A percentile compares a stretch with the other conserved stretches of the same genome.
Evolutionary conservation across 2,797 vertebrate species (phyloP).

Genomic region (Taeniopygia guttata): DNA sequence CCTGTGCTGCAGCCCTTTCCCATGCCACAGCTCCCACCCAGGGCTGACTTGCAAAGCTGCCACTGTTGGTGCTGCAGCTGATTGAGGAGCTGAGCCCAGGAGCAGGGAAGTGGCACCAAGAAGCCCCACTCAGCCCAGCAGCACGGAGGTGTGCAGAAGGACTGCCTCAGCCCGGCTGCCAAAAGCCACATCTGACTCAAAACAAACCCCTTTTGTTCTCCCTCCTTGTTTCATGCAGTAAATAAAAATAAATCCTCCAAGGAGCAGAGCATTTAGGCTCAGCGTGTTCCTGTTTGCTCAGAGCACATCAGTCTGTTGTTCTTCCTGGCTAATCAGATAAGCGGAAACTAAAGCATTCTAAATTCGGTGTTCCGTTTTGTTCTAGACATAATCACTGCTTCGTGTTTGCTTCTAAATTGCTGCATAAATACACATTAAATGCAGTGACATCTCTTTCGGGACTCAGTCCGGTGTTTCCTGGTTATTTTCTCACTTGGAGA

Average conservation of each 20-base stretch:
- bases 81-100: background rate
- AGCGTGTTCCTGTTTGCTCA: background rate
- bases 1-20: background rate
- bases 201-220: background rate
- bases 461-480: background rate
- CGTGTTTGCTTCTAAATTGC: conserved; percentile 35
- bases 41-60: background rate
- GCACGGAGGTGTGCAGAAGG: background rate
- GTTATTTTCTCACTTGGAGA: conserved; percentile 4
- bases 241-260: conserved; percentile 13
- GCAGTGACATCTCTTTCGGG: conserved; percentile 51
- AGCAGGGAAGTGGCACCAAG: background rate
- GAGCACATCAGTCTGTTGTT: conserved; percentile 32
- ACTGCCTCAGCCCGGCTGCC: background rate
- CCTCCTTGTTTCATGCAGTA: background rate
- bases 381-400: conserved; percentile 42
- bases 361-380: conserved; percentile 44
- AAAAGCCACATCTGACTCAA: background rate
- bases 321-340: conserved; percentile 66
- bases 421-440: conserved; percentile 59
- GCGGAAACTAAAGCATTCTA: conserved; percentile 22
- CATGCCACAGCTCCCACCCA: rapidly evolving
- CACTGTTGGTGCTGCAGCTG: background rate
- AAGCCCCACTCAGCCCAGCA: background rate
- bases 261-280: conserved; percentile 1